These are phyloP conservation scores for Gandaritis pyraliata DNA, from an alignment of 2,888 invertebrate species.

Conservation along the genomic window DNA sequence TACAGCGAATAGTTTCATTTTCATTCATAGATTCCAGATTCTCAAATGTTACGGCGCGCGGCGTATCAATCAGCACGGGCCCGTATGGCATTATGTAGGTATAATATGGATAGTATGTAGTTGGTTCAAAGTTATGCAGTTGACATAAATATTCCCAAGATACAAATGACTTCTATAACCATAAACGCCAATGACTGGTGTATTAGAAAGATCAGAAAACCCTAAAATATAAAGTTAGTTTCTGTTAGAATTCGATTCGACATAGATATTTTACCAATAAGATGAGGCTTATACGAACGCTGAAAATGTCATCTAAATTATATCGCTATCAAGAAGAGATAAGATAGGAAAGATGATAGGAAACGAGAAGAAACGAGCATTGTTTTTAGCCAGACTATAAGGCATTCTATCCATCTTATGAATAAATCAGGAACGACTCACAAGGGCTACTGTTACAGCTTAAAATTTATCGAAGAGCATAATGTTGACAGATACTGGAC, in stretches of 20 bases:
- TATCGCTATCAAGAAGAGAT: constrained; percentile 14
- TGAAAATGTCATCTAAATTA: constrained; percentile 13
- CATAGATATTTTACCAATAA: background rate
- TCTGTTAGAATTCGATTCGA: background rate
- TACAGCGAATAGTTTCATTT: constrained; percentile 44
- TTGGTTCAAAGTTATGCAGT: constrained; percentile 30
- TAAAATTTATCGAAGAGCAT: too few relatives aligned
- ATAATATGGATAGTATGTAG: background rate
- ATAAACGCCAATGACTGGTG: too few relatives aligned
- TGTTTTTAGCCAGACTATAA: constrained; percentile 18
- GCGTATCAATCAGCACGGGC: constrained; percentile 23
- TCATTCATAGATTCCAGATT: constrained; percentile 55
- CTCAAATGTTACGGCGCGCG: constrained; percentile 24
- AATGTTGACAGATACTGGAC: background rate
- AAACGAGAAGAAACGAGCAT: constrained; percentile 7
- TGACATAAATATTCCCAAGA: constrained; percentile 22
- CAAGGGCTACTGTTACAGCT: background rate
- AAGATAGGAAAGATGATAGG: constrained; percentile 19
- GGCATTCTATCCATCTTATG: constrained; percentile 9
- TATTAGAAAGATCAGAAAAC: too few relatives aligned
- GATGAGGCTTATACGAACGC: background rate
- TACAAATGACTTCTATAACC: too few relatives aligned
- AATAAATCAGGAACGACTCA: background rate
- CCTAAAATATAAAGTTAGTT: too few relatives aligned
- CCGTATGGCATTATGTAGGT: constrained; percentile 29